A percentile compares a stretch with the other conserved stretches of the same genome.
These are phyloP conservation scores for Drosophila cardini DNA, from an alignment of 1,140 invertebrate species.

Conservation along the genomic window DNA sequence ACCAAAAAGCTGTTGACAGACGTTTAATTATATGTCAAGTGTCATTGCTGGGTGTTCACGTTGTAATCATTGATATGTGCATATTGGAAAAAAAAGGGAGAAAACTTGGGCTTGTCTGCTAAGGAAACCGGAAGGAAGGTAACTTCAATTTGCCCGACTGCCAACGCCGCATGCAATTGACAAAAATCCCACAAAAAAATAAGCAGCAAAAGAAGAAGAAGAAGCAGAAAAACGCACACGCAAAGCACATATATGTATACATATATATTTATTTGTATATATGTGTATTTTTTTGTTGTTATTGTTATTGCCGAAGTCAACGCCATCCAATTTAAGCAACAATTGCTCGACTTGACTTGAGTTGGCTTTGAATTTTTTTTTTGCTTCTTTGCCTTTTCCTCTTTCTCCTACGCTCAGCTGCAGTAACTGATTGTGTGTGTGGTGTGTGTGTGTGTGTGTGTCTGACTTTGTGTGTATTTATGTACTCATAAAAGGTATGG, in stretches of 20 bases:
- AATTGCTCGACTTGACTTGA: slow-evolving; percentile 48
- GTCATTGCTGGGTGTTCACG: slow-evolving; percentile 37
- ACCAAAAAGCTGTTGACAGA: neutral
- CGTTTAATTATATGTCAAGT: slow-evolving; percentile 17
- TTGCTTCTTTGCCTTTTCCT: slow-evolving; percentile 2
- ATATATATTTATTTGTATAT: neutral
- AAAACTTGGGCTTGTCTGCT: slow-evolving; percentile 28
- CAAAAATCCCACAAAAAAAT: slow-evolving; percentile 33
- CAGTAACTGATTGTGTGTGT: neutral
- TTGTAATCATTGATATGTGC: slow-evolving; percentile 49
- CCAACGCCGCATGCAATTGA: slow-evolving; percentile 40
- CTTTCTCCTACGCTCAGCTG: slow-evolving; percentile 21
- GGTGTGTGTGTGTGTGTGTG: slow-evolving; percentile 7
- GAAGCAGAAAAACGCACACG: slow-evolving; percentile 13
- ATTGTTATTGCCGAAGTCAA: slow-evolving; percentile 41
- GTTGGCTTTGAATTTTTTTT: slow-evolving; percentile 25
- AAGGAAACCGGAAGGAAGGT: slow-evolving; percentile 53
- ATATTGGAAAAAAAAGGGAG: slow-evolving; percentile 18
- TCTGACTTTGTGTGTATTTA: slow-evolving; percentile 20
- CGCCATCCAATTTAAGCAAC: slow-evolving; percentile 49
- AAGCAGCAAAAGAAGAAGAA: neutral
- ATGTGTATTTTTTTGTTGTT: slow-evolving; percentile 13
- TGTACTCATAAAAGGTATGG: slow-evolving; percentile 45
- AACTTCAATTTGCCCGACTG: slow-evolving; percentile 40
- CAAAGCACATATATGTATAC: slow-evolving; percentile 6